Evolutionary conservation across 1,140 invertebrate species (phyloP).

Genomic region (Bombus breviceps): DNA sequence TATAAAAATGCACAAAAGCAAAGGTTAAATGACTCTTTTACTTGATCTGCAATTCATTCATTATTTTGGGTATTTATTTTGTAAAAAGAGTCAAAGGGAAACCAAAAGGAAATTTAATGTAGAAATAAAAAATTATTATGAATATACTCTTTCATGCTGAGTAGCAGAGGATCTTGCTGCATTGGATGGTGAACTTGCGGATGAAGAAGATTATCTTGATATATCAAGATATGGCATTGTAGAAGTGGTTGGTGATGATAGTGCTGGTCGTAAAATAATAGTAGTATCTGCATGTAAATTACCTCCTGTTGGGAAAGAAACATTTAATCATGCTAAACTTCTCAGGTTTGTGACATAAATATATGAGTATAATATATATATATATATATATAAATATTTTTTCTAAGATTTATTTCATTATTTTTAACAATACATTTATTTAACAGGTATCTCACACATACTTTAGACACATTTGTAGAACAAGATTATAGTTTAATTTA

Average conservation of each 20-base stretch:
- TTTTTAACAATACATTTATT: slow-evolving; percentile 57
- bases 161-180: slow-evolving; percentile 79
- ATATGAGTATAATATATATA: neutral
- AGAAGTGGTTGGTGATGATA: slow-evolving; percentile 96
- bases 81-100: slow-evolving; percentile 15
- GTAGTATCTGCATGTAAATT: slow-evolving; percentile 97
- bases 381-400: neutral
- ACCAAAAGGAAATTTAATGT: neutral
- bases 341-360: slow-evolving; percentile 85
- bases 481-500: slow-evolving; percentile 99
- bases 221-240: slow-evolving; percentile 93
- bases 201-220: slow-evolving; percentile 87
- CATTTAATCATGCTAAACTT: slow-evolving; percentile 91
- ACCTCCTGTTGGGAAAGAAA: slow-evolving; percentile 90
- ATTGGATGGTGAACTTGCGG: slow-evolving; percentile 81
- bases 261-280: slow-evolving; percentile 95
- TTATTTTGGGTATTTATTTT: slow-evolving; percentile 10
- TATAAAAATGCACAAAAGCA: slow-evolving; percentile 53
- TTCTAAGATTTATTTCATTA: slow-evolving; percentile 17
- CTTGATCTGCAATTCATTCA: slow-evolving; percentile 5
- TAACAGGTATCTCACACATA: slow-evolving; percentile 95
- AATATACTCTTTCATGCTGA: slow-evolving; percentile 46
- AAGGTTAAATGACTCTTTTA: slow-evolving; percentile 36
- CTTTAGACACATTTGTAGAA: slow-evolving; percentile 98
- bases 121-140: slow-evolving; percentile 6